A percentile compares a stretch with the other conserved stretches of the same genome.
phyloP scores from a whole-genome alignment of 2,113 vertebrate genomes.

The human (Homo sapiens) region DNA sequence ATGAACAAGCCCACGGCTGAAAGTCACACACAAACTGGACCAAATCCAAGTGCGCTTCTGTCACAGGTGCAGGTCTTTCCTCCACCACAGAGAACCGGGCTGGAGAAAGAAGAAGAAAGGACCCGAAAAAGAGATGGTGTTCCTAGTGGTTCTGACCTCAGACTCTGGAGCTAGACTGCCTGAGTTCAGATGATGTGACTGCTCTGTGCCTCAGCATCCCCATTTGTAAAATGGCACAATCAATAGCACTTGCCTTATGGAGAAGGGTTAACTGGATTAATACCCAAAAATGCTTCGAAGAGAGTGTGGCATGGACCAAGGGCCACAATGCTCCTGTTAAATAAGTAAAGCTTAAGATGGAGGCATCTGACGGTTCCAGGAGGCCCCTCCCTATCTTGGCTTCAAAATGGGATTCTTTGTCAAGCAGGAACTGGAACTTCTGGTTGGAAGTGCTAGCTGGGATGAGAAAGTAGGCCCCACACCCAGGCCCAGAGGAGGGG shows the following conservation, averaged over 20 bases:
- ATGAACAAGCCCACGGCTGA: neutral
- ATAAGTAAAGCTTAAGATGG: neutral
- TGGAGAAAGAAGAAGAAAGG: neutral
- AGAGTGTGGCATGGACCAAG: neutral
- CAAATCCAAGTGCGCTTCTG: neutral
- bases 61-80: neutral
- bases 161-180: neutral
- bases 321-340: neutral
- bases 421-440: constrained; percentile 74
- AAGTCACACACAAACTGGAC: neutral
- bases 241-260: fast-evolving
- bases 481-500: constrained; percentile 60
- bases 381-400: constrained; percentile 69
- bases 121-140: neutral
- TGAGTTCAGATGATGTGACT: neutral
- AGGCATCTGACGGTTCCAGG: neutral
- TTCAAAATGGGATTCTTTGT: constrained; percentile 71
- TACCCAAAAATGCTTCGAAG: neutral
- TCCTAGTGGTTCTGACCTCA: neutral
- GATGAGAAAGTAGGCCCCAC: constrained; percentile 53
- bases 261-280: neutral
- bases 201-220: neutral
- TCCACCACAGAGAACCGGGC: neutral
- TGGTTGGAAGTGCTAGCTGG: constrained; percentile 63
- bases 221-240: no score